A percentile compares a stretch with the other conserved stretches of the same genome.
phyloP scores from a whole-genome alignment of 2,888 invertebrate genomes.

The Andrena bucephala region DNA sequence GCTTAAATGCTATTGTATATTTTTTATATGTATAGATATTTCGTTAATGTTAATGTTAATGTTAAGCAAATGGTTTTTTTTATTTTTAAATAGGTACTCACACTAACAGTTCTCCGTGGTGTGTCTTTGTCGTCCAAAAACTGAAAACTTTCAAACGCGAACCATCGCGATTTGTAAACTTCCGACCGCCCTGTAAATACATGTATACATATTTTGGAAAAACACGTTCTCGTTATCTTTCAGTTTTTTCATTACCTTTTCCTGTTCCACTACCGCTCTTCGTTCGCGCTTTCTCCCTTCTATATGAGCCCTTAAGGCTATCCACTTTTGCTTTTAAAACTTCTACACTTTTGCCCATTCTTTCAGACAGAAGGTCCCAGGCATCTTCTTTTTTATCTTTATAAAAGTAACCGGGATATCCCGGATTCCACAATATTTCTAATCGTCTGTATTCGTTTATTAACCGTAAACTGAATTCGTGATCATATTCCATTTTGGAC shows the following conservation, averaged over 20 bases:
- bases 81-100: no score
- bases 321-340: background rate
- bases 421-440: background rate
- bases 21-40: background rate
- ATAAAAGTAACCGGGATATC: background rate
- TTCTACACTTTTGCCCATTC: background rate
- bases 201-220: background rate
- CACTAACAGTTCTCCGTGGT: no score
- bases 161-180: no score
- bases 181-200: no score
- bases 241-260: background rate
- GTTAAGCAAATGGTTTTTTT: no score
- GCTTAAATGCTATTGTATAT: background rate
- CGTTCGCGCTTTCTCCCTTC: background rate
- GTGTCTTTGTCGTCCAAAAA: no score
- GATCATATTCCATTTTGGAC: background rate
- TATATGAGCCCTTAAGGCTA: background rate
- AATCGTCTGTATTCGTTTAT: background rate
- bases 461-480: background rate
- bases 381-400: background rate
- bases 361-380: background rate
- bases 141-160: no score
- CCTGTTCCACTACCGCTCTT: background rate
- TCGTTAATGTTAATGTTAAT: no score
- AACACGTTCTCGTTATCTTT: no score